phyloP scores from a whole-genome alignment of 2,797 vertebrate species.

The Morus bassanus region DNA sequence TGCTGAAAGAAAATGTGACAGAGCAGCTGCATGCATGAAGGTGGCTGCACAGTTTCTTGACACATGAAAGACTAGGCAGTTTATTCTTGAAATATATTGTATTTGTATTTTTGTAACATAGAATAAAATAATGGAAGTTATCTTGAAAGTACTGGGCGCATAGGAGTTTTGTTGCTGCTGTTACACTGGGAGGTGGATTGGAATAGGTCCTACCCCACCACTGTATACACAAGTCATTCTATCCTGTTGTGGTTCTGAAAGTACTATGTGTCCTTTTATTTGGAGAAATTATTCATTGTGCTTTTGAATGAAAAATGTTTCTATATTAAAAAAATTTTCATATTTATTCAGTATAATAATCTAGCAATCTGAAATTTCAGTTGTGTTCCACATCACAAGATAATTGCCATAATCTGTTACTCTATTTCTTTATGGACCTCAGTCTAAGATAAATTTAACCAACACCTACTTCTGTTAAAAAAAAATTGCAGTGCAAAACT shows the following conservation, averaged over 20 bases:
- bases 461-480: background rate
- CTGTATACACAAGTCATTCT: background rate
- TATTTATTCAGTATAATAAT: background rate
- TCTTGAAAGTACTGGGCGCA: background rate
- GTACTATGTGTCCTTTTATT: background rate
- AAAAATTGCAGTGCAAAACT: background rate
- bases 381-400: background rate
- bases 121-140: background rate
- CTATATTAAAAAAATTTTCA: background rate
- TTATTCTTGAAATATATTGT: background rate
- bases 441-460: background rate
- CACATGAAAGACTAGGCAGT: background rate
- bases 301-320: background rate
- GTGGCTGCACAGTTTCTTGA: background rate
- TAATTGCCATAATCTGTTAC: background rate
- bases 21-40: background rate
- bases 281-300: background rate
- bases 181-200: background rate
- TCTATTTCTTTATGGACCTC: background rate
- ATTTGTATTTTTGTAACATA: background rate
- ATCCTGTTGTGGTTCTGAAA: background rate
- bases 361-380: background rate
- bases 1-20: background rate
- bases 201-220: background rate
- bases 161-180: background rate